These are phyloP conservation scores for Dioctria linearis DNA, from an alignment of 2,888 invertebrate species.

Conservation along the genomic window DNA sequence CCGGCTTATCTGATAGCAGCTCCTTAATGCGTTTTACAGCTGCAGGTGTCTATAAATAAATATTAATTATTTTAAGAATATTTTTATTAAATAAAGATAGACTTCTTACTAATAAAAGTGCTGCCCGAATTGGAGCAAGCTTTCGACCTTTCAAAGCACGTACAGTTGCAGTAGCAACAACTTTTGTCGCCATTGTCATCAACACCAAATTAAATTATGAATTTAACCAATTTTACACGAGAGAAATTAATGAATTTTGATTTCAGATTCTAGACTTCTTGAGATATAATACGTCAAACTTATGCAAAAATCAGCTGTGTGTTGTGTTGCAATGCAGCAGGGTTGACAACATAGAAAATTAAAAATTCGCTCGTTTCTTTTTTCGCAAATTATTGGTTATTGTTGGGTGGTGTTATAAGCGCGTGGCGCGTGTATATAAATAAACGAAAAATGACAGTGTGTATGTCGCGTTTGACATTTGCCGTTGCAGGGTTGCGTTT, in stretches of 20 bases:
- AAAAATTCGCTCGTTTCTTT: no score
- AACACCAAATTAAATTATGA: not conserved
- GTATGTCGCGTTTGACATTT: not conserved
- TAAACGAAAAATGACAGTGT: not conserved
- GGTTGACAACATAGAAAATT: not conserved
- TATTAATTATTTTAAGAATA: conserved; percentile 59
- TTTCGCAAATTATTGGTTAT: no score
- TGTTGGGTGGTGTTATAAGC: no score
- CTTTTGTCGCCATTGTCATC: conserved; percentile 80
- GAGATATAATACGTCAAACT: conserved; percentile 24
- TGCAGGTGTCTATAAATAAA: conserved; percentile 79
- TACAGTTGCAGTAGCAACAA: conserved; percentile 89
- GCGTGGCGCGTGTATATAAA: no score
- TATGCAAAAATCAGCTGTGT: conserved; percentile 49
- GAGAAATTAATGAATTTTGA: not conserved
- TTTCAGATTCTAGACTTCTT: conserved; percentile 1
- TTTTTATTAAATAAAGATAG: not conserved
- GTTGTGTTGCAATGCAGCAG: not conserved
- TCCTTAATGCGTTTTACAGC: conserved; percentile 90
- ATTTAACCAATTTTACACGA: not conserved
- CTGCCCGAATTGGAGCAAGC: conserved; percentile 86
- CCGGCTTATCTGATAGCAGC: conserved; percentile 82
- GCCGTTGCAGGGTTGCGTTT: no score
- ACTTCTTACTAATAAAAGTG: conserved; percentile 77
- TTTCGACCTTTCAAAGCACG: conserved; percentile 87